Evolutionary conservation across 2,888 invertebrate genomes (phyloP), one percentile per base, ranked within the genome.

Genomic region (Caenorhabditis sp.): DNA sequence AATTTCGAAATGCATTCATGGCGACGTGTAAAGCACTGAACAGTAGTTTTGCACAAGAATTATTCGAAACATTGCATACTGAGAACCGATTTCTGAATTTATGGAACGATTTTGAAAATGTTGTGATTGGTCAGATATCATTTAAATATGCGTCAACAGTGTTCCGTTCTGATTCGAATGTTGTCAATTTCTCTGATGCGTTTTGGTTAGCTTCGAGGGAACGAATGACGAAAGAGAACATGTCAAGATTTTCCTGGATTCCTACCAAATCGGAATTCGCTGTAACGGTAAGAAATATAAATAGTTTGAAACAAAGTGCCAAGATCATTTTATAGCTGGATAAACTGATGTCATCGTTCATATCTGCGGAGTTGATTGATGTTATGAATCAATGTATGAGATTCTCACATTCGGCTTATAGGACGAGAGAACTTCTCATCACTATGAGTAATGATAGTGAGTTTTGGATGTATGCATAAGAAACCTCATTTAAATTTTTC

Each of bases 341-440:
- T 2, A 60, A 61, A 26, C 23, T 68, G 1, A 57, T 70, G 12
- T 54, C 61, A 17, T 74, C 64, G 0, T 74, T 74, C 52, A 70
- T 74, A 26, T 57, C 61, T 14, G 59, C 64, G 1, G 67, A 74
- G 21, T 17, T 70, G 1, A 61, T 74, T 7, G 67, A 68, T 20
- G 64, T 74, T 4, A 69, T 74, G 74, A 74, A 74, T 56, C 67
- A 70, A 38, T 74, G 74, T 38, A 74, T 69, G 74, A 38, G 60
- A 31, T 70, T 67, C 36, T 63, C 70, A 0, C 68, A 73, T 49
- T 63, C 67, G 31, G 69, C 69, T 17, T 69, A 73, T 36, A 58
- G 73, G 21, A 73, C 73, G n/a, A 53, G 68, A 53, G 73, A 73
- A 26, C 49, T 69, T 31, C 50, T 73, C 1, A 66, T 73, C 10